A percentile compares a stretch with the other conserved stretches of the same genome.
Evolutionary conservation across 35 echinoderm and acorn worm genomes (phyloP).

Genomic region (Heliocidaris erythrogramma): DNA sequence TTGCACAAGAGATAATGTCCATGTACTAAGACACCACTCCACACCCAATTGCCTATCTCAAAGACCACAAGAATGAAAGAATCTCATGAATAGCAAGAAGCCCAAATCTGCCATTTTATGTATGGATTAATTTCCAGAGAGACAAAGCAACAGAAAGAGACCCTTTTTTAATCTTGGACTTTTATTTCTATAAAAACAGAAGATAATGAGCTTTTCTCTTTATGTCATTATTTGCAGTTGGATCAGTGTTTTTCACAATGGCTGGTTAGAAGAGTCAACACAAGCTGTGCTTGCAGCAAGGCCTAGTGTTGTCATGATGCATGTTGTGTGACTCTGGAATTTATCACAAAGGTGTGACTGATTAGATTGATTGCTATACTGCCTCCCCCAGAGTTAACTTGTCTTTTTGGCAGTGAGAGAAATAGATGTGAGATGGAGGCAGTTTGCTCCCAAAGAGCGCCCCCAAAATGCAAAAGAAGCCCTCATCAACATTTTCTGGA

Average conservation of each 20-base stretch:
- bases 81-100: background rate
- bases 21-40: background rate
- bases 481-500: too few relatives aligned
- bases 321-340: background rate
- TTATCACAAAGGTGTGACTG: background rate
- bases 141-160: background rate
- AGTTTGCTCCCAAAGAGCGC: too few relatives aligned
- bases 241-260: background rate
- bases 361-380: background rate
- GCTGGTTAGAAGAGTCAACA: background rate
- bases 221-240: background rate
- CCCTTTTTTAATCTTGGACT: background rate
- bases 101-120: slow-evolving; percentile 21
- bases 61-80: background rate
- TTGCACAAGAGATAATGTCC: background rate
- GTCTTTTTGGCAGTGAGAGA: background rate
- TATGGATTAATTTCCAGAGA: slow-evolving; percentile 12
- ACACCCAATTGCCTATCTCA: background rate
- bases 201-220: slow-evolving; percentile 35
- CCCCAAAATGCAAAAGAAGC: too few relatives aligned
- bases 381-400: background rate
- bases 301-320: background rate
- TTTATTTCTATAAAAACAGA: slow-evolving; percentile 34
- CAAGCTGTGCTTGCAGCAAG: background rate
- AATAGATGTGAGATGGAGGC: background rate